These are phyloP conservation scores for Naja naja DNA, from an alignment of 2,113 vertebrate species.

Conservation along the genomic window DNA sequence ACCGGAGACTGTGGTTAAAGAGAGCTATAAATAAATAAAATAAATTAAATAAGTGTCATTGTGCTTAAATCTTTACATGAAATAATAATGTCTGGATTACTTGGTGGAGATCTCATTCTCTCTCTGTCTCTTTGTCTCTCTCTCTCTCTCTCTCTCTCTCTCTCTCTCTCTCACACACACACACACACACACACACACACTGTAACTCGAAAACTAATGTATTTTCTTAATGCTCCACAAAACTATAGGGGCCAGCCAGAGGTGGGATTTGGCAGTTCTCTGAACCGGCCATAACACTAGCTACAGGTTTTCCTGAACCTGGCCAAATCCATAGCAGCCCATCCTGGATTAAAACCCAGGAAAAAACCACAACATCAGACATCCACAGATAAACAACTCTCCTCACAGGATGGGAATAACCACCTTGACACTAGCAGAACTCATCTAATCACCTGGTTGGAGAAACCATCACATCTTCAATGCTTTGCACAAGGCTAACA, in stretches of 20 bases:
- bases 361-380: neutral
- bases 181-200: neutral
- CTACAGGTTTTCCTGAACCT: no score
- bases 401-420: neutral
- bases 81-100: neutral
- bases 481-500: neutral
- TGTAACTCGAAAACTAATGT: neutral
- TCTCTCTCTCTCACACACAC: neutral
- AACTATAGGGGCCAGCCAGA: neutral
- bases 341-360: neutral
- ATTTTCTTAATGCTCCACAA: neutral
- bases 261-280: no score
- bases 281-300: no score
- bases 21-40: neutral
- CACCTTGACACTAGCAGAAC: neutral
- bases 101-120: neutral
- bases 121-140: neutral
- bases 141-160: neutral
- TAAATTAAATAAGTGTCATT: neutral
- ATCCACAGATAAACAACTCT: neutral
- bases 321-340: no score
- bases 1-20: neutral
- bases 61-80: neutral
- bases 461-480: neutral
- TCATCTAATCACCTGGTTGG: neutral